Evolutionary conservation across 2,113 vertebrate genomes (phyloP), one percentile per base, ranked within the genome.

Genomic region (Labeo catla): DNA sequence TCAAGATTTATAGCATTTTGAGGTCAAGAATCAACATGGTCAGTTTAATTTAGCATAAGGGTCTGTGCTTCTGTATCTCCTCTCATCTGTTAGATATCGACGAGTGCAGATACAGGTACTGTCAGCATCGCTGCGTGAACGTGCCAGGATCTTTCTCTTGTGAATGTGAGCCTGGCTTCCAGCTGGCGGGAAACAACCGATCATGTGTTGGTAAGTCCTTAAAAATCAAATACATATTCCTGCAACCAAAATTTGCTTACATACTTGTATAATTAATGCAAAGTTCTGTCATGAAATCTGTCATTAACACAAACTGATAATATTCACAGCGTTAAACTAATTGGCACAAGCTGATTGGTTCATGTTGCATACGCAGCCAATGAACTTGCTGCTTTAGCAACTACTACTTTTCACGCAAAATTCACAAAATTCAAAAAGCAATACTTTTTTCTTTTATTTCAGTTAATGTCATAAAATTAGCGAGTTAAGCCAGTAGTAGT

Each of bases 111-210:
- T 97, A 96, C 90, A 94, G 97, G 63, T 98, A 97, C 88, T 98
- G 97, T 89, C 97, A 98, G 87, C 97, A 98, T 88, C 96, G 95
- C 88, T 98, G 97, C 3, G 96, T 98, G 52, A 98, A 98, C 61
- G 93, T 96, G 15, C 97, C 97, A 0, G 97, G 97, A 11, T 98
- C 97, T 76, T 98, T 97, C 80, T 93, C 95, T 45, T 98, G 97
- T 91, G 96, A 97, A 93, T 98, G 97, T 78, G 96, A 98, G 89
- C 95, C 96, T 0, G 97, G 97, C 21, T 98, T 98, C 92, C 97
- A 97, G 92, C 86, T 97, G 91, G 96, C 96, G 43, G 95, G 94
- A 89, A 97, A 98, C 93, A 98, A 97, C 92, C 95, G 96, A 68
- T 98, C 97, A 10, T 98, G 97, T 84, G 94, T 97, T 10, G 97